Base-by-base conservation (phyloP, 2,113 vertebrate genomes). In the Brachirus orientalis region DNA sequence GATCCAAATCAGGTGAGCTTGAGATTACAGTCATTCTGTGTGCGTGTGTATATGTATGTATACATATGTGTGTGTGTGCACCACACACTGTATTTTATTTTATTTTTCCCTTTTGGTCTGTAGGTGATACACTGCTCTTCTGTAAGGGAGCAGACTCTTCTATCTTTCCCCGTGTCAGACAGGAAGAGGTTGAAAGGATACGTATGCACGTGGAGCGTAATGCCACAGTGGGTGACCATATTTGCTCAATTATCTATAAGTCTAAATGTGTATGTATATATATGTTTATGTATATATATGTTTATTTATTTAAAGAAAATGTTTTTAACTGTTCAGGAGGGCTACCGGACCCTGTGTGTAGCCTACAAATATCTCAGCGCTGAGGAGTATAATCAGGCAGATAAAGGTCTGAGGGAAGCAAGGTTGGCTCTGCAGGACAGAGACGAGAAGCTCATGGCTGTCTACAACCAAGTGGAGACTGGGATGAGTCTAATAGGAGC, bases 111-210 rank as follows among this genome's bases (percentile, higher is more conserved):
- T 70, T 33, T 71, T 37, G 54, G 22, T 75, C 14, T 89, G 80
- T 79, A 99, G 98, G 96, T 77, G 93, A 94, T 53, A 94, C 94
- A 18, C 72, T 96, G 86, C 95, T 99, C 45, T 98, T 98, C 88
- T 98, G 97, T 77, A 99, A 99, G 88, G 98, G 98, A 82, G 98
- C 98, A 6, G 98, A 99, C 88, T 97, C 97, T 1, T 96, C 98
- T 8, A 86, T 99, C 88, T 98, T 98, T 52, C 95, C 96, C 20
- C 94, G 95, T 37, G 97, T 99, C 61, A 92, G 87, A 65, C 92
- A 87, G 82, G 94, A 95, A 47, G 95, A 98, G 84, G 94, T 97
- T 41, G 95, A 95, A 6, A 87, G 86, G 81, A 97, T 95, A 3
- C 96, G 94, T 79, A 84, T 86, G 67, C 95, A 99, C 0, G 96